Evolutionary conservation across 1,140 invertebrate genomes (phyloP).

Genomic region (Zaprionus lachaisei): DNA sequence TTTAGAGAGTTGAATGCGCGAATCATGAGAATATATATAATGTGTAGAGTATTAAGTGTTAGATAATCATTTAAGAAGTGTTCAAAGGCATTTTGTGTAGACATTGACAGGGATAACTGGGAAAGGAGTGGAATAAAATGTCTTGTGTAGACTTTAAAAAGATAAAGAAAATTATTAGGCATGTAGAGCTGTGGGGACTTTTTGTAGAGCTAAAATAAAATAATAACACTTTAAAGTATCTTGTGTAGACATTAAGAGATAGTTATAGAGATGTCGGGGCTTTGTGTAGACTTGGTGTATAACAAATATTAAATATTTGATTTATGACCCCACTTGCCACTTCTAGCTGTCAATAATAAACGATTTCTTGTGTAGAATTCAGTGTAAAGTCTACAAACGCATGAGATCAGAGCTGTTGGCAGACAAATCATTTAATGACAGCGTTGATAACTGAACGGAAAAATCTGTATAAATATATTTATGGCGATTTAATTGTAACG

Average conservation of each 20-base stretch:
- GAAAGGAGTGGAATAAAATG: too few relatives aligned
- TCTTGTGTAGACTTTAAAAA: neutral
- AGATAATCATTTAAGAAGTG: neutral
- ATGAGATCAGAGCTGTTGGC: neutral
- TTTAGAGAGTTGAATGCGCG: neutral
- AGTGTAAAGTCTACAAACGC: neutral
- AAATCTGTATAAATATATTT: neutral
- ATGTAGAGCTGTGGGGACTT: neutral
- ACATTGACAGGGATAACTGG: neutral
- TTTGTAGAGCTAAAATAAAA: neutral
- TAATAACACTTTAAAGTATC: neutral
- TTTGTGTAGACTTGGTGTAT: neutral
- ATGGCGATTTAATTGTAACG: conserved; percentile 12
- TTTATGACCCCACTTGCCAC: neutral
- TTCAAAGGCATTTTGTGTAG: neutral
- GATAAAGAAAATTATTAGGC: neutral
- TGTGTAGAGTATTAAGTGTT: neutral
- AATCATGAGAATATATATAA: neutral
- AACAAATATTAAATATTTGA: neutral
- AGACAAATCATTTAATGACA: conserved; percentile 5
- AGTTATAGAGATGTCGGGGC: too few relatives aligned
- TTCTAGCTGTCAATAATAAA: neutral
- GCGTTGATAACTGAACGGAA: conserved; percentile 17
- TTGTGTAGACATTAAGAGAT: too few relatives aligned
- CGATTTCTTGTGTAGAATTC: neutral